These are phyloP conservation scores for Leuciscus waleckii DNA, from an alignment of 2,797 vertebrate species.

Conservation along the genomic window DNA sequence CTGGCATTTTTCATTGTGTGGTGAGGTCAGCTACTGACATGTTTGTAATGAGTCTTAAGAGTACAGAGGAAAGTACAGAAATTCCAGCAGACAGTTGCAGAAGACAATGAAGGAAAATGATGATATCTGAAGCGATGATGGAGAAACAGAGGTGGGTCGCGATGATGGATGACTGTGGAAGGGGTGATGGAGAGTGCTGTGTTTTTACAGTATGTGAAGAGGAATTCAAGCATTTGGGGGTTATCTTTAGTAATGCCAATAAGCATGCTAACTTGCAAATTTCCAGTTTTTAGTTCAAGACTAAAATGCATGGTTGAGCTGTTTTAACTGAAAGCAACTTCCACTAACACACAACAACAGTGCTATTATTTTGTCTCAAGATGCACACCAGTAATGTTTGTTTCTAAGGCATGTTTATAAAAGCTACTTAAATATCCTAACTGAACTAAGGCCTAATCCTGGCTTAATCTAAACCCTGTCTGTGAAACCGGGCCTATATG, in stretches of 20 bases:
- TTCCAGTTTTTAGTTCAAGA: too few relatives aligned
- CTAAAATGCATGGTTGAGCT: too few relatives aligned
- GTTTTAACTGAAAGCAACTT: too few relatives aligned
- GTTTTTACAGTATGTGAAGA: background rate
- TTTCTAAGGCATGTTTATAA: too few relatives aligned
- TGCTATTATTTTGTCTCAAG: too few relatives aligned
- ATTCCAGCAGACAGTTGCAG: background rate
- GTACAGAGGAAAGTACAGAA: background rate
- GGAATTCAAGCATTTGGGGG: background rate
- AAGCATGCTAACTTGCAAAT: too few relatives aligned
- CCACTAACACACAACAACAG: too few relatives aligned
- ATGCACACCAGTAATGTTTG: too few relatives aligned
- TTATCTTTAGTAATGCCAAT: background rate
- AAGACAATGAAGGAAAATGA: background rate
- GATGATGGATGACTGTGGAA: slow-evolving; percentile 1
- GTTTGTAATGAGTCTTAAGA: background rate
- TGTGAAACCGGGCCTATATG: background rate
- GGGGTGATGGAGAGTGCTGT: background rate
- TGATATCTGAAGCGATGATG: background rate
- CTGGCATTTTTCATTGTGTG: background rate
- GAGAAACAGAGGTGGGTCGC: background rate
- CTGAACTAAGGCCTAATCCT: too few relatives aligned
- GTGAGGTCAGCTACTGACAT: background rate
- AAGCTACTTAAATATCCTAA: too few relatives aligned
- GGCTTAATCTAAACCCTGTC: too few relatives aligned